Conservation (phyloP, 2,797 vertebrate species). For the Rhadinocentrus ornatus region DNA sequence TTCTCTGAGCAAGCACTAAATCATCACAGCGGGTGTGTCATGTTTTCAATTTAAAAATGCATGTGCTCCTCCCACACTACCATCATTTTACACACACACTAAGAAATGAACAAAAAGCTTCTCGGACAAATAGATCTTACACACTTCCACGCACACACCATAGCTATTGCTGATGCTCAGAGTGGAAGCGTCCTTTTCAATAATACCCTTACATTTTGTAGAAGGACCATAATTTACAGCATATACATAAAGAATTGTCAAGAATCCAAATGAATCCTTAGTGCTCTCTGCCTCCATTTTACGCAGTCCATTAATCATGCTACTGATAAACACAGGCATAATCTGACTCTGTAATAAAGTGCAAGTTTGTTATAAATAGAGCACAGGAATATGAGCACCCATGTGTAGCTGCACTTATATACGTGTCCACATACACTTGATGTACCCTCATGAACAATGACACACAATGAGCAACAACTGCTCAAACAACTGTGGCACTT, state of each 20-base stretch:
- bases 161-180: constrained; percentile 58
- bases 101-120: constrained; percentile 40
- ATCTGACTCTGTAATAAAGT: constrained; percentile 72
- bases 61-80: constrained; percentile 69
- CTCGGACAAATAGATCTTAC: constrained; percentile 26
- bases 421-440: constrained; percentile 20
- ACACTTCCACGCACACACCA: constrained; percentile 17
- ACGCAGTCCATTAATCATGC: constrained; percentile 72
- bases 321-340: constrained; percentile 71
- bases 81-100: constrained; percentile 29
- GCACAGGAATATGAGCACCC: constrained; percentile 28
- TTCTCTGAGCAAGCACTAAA: constrained; percentile 57
- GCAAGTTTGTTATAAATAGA: constrained; percentile 53
- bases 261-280: constrained; percentile 75
- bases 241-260: constrained; percentile 73
- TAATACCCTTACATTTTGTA: constrained; percentile 71
- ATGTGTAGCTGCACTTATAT: background rate
- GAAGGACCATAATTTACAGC: constrained; percentile 68
- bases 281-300: constrained; percentile 64
- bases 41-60: constrained; percentile 83
- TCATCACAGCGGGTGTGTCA: constrained; percentile 71
- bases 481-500: constrained; percentile 7
- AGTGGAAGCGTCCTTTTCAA: constrained; percentile 68
- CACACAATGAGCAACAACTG: constrained; percentile 18
- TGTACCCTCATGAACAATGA: background rate